These are phyloP conservation scores for Pipistrellus pipistrellus DNA, from an alignment of 2,797 vertebrate species.

Conservation along the genomic window DNA sequence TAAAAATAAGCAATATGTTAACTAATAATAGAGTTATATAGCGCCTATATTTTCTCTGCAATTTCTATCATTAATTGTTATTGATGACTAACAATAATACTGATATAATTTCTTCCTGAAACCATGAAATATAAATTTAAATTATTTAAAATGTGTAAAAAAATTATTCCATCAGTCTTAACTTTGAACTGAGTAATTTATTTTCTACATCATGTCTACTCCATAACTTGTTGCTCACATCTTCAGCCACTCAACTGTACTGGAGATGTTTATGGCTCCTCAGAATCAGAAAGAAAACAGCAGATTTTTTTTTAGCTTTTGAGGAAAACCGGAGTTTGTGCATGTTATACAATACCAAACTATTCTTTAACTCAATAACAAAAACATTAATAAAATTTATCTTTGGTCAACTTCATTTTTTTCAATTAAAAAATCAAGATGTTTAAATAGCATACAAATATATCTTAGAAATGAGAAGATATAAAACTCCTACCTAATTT, in stretches of 20 bases:
- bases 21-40: neutral
- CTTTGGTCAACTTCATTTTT: conserved; percentile 10
- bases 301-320: neutral
- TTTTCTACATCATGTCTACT: neutral
- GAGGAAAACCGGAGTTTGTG: neutral
- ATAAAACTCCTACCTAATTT: neutral
- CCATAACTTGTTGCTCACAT: neutral
- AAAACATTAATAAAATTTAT: conserved; percentile 45
- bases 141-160: neutral
- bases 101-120: neutral
- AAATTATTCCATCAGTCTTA: neutral
- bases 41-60: neutral
- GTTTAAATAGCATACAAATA: neutral
- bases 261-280: neutral
- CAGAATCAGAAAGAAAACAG: neutral
- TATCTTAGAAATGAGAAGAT: neutral
- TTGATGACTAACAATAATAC: neutral
- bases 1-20: conserved; percentile 1
- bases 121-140: conserved; percentile 1
- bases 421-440: neutral
- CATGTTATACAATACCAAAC: neutral
- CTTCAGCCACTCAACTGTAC: neutral
- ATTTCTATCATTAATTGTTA: neutral
- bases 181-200: neutral
- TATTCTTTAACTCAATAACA: conserved; percentile 41